Conservation (phyloP, 2,888 invertebrate genomes). For the Tortrix viridana region DNA sequence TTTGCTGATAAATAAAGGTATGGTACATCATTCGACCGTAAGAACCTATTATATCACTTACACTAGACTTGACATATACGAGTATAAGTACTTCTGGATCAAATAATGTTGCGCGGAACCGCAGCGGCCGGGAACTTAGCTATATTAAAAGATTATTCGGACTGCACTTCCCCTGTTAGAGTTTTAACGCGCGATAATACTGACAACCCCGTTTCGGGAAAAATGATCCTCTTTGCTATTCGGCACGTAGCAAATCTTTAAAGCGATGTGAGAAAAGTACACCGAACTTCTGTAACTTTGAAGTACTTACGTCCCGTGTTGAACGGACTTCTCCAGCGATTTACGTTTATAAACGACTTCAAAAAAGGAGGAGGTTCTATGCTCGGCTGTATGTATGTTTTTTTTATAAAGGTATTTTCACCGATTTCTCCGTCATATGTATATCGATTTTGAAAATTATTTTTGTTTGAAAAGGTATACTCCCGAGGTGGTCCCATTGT, state of each 20-base stretch:
- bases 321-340: no score
- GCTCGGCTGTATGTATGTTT: no score
- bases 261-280: conserved; percentile 28
- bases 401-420: no score
- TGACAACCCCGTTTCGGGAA: conserved; percentile 44
- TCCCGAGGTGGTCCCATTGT: no score
- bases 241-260: conserved; percentile 34
- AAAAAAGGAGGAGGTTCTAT: no score
- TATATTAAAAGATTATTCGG: conserved; percentile 59
- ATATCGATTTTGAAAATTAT: no score
- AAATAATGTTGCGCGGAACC: conserved; percentile 20
- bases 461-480: no score
- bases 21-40: neutral
- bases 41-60: no score
- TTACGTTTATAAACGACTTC: no score
- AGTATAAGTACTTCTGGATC: no score
- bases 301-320: conserved; percentile 2
- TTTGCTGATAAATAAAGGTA: no score
- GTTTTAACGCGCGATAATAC: conserved; percentile 37
- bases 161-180: conserved; percentile 46
- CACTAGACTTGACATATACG: neutral
- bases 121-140: conserved; percentile 48
- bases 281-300: conserved; percentile 29
- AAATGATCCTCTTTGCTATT: conserved; percentile 38
- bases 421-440: no score